phyloP scores from a whole-genome alignment of 2,113 vertebrate species.

The Hydrochoerus hydrochaeris region DNA sequence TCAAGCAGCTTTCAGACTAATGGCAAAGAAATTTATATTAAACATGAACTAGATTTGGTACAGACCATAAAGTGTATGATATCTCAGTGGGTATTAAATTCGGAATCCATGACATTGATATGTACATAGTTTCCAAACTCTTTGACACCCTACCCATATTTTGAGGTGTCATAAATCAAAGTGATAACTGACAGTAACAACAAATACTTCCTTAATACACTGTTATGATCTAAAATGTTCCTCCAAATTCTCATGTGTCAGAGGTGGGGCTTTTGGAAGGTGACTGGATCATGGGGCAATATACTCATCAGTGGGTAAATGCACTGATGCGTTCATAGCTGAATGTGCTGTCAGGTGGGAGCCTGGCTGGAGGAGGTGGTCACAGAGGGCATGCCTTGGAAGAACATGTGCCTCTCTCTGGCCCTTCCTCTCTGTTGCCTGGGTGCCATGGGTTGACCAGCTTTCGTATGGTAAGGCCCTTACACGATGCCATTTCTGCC shows the following conservation, averaged over 20 bases:
- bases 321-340: neutral
- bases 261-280: neutral
- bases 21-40: neutral
- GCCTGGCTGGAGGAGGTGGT: neutral
- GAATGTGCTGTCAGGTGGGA: neutral
- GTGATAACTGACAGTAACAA: neutral
- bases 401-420: neutral
- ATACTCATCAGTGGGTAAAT: neutral
- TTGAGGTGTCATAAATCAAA: slow-evolving; percentile 18
- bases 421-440: neutral
- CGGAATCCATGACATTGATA: neutral
- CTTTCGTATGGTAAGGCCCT: neutral
- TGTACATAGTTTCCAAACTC: neutral
- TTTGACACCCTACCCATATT: neutral
- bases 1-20: slow-evolving; percentile 2
- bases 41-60: neutral
- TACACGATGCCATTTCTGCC: too few species aligned
- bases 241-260: neutral
- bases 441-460: neutral
- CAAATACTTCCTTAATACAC: neutral
- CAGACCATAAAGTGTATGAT: neutral
- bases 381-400: neutral
- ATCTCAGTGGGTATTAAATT: neutral
- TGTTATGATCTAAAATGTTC: neutral
- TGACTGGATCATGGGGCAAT: neutral